Evolutionary conservation across 2,797 vertebrate species (phyloP), one percentile per base, ranked within the genome.

Genomic region (Tragopan temminckii): DNA sequence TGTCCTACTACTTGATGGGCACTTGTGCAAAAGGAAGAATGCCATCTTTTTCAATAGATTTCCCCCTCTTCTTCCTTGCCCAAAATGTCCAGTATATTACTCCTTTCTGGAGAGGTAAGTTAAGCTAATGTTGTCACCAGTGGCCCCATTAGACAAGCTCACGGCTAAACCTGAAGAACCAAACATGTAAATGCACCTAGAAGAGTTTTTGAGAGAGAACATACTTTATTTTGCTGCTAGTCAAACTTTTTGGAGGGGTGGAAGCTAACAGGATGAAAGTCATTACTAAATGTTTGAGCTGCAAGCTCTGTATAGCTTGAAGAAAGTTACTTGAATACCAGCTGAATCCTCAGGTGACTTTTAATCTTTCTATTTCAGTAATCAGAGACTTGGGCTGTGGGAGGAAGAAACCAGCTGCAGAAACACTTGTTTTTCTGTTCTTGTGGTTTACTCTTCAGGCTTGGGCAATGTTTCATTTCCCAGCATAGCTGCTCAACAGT

Each of bases 401-500:
- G 70, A 88, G 80, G 64, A 70, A 90, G 80, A 75, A 77, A 85
- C 81, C 90, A 89, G 93, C 92, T 95, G 93, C 88, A 82, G 75
- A 59, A 70, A 74, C 55, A 77, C 85, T 59, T 97, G 93, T 96
- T 97, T 97, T 97, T 96, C 95, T 96, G 88, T 92, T 97, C 94
- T 96, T 98, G 98, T 97, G 98, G 98, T 98, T 98, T 98, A 95
- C 94, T 93, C 79, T 86, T 84, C n/a, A 57, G 95, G 93, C 96
- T 98, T 98, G 96, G 94, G 98, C 97, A 98, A 98, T 95, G 95
- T 97, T 98, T 98, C 94, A 85, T 97, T 98, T 98, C 98, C 97
- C 96, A 78, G 97, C 93, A 96, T 74, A 96, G 89, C 83, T 91
- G 95, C 96, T 89, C 94, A 85, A 48, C 71, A 90, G 81, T 93